Base-by-base conservation (phyloP, 2,797 vertebrate genomes). In the Semotilus atromaculatus region DNA sequence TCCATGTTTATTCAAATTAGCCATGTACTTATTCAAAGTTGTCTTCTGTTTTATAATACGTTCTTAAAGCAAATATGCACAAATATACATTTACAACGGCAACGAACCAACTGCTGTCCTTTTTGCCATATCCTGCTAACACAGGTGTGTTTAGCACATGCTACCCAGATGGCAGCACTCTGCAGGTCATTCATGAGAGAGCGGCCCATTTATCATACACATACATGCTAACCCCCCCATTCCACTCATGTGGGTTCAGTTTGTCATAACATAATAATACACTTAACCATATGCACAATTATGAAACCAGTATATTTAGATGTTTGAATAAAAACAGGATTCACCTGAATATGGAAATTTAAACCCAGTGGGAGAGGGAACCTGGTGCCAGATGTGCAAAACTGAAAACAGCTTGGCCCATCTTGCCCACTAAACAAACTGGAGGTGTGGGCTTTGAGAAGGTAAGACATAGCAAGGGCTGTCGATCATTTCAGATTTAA, bases 361-460 rank as follows among this genome's bases (percentile, higher is more conserved):
- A 85, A 62, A 38, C 45, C 31, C 36, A 71, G 34, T 75, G 26
- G 68, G 64, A 77, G 38, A 43, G 58, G 64, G 82, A 83, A 87
- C 74, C 86, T 84, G 58, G 70, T 73, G 67, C 70, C 85, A 89
- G 82, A 86, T 86, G 87, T 76, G 83, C 64, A 78, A 48, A 80
- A 48, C 36, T 40, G 84, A 74, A 77, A 88, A 86, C 89, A 89
- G 78, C 78, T 85, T 87, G 70, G 66, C 53, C 85, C 77, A 85
- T 82, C 84, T 84, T 80, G 66, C 55, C 84, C 84, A 43, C 66
- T 88, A 88, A 90, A 31, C 38, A 76, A 89, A 76, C 85, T 84
- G 67, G 75, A 83, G 60, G 53, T n/a, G 11, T 26, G 34, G 13
- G 40, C 38, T 71, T 82, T 77, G 67, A 83, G 78, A 87, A 82